Percentiles rank a stretch among this genome's conserved stretches.
These are phyloP conservation scores for Diacarnus erythraeanus DNA, from an alignment of 37 sponge, comb jelly and placozoan species.

Conservation along the genomic window DNA sequence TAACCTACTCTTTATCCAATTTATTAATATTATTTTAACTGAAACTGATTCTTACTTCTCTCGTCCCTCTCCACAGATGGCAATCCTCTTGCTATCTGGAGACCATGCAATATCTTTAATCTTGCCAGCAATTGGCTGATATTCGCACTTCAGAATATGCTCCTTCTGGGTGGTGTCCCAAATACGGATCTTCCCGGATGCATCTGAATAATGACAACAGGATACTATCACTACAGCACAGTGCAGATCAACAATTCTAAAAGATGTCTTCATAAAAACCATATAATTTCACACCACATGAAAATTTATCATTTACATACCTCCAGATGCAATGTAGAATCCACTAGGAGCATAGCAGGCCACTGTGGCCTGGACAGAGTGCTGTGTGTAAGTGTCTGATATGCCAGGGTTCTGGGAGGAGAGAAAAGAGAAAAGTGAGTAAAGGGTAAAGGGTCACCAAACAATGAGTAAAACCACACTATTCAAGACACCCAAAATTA, in stretches of 20 bases:
- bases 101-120: conserved; percentile 97
- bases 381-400: conserved; percentile 88
- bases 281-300: background rate
- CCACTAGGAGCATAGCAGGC: conserved; percentile 95
- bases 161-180: conserved; percentile 99
- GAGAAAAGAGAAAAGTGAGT: background rate
- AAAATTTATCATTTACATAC: conserved; percentile 44
- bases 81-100: conserved; percentile 94
- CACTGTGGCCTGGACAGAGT: conserved; percentile 84
- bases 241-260: background rate
- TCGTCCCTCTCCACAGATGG: conserved; percentile 91
- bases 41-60: conserved; percentile 67
- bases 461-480: no score
- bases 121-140: conserved; percentile 78
- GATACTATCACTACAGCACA: no score
- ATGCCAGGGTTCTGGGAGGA: conserved; percentile 72
- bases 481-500: no score
- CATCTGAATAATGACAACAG: conserved; percentile 53
- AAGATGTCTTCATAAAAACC: background rate
- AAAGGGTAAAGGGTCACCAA: no score
- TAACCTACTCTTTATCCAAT: no score
- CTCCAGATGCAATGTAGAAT: conserved; percentile 96
- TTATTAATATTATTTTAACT: no score
- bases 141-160: conserved; percentile 92
- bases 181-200: conserved; percentile 90